Conservation (phyloP, 2,888 invertebrate species). For the Callosobruchus maculatus region DNA sequence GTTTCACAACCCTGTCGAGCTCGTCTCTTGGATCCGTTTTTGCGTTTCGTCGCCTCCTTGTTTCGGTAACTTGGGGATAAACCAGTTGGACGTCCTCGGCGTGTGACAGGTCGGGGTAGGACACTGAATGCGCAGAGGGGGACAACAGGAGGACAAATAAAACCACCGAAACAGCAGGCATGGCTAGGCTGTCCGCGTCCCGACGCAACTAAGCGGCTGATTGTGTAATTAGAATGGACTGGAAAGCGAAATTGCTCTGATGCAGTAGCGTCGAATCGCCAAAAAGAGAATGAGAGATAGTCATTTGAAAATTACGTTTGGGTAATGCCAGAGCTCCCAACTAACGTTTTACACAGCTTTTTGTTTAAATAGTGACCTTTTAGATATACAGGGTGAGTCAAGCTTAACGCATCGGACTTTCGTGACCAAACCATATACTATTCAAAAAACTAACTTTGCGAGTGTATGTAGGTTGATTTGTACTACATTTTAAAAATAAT, state of each 20-base stretch:
- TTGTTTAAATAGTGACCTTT: too few species aligned
- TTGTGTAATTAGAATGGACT: neutral
- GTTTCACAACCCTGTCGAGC: slow-evolving; percentile 30
- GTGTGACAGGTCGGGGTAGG: slow-evolving; percentile 11
- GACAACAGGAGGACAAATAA: neutral
- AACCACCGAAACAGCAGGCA: neutral
- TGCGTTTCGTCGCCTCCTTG: neutral
- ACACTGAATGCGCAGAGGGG: neutral
- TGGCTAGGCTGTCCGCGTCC: neutral
- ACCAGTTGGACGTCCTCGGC: slow-evolving; percentile 25
- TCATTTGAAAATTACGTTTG: too few species aligned
- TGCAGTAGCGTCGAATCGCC: neutral
- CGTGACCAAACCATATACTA: too few species aligned
- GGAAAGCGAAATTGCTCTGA: neutral
- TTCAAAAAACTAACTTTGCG: too few species aligned
- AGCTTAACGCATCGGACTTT: too few species aligned
- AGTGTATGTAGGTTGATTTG: too few species aligned
- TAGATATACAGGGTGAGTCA: too few species aligned
- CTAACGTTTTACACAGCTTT: too few species aligned
- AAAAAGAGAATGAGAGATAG: too few species aligned
- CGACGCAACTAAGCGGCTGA: neutral
- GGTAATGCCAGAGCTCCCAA: too few species aligned
- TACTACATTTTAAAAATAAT: too few species aligned
- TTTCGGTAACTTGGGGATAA: slow-evolving; percentile 20
- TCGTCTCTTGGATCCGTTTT: neutral